Evolutionary conservation across 2,113 vertebrate species (phyloP), one percentile per base, ranked within the genome.

Genomic region (Cichladusa arquata): DNA sequence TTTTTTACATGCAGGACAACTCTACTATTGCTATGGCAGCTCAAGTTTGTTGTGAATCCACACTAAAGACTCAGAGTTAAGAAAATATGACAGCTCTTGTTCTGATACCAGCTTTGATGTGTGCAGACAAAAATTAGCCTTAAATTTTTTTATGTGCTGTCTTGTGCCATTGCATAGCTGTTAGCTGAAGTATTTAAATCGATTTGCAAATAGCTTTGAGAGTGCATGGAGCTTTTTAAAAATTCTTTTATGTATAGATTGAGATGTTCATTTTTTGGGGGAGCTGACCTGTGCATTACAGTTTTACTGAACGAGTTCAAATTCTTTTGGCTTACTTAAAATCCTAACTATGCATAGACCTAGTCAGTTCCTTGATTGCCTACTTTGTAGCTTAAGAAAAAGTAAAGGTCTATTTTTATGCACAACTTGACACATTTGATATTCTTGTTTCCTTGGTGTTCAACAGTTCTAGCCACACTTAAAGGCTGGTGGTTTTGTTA

Each of bases 321-420:
- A 67, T 78, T 80, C 34, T 90, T 93, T 58, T 64, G 60, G 22
- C 40, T 26, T 77, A 77, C 64, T 86, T 82, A 44, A 93, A 90
- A 77, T 83, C 67, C 29, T 36, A 92, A 93, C 93, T 96, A 96
- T 96, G 94, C 92, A 96, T 62, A 92, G 65, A 86, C 33, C 67
- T 70, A 25, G 56, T 83, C 50, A 81, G 71, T 92, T 95, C 64
- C 31, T 78, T 64, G 48, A 84, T 74, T 95, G 65, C n/a, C 76
- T 90, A 67, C 64, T 88, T 94, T 51, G 83, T 94, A 93, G 58
- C 36, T 57, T 64, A 88, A 87, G 42, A 80, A 82, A 56, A 74
- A 78, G 42, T 25, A 58, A 92, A 92, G 67, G 58, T 92, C 88
- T 94, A 4, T 86, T 94, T 94, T 96, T 92, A 83, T 94, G 69